Evolutionary conservation across 1,140 invertebrate species (phyloP).

Genomic region (Gonioctena quinquepunctata): DNA sequence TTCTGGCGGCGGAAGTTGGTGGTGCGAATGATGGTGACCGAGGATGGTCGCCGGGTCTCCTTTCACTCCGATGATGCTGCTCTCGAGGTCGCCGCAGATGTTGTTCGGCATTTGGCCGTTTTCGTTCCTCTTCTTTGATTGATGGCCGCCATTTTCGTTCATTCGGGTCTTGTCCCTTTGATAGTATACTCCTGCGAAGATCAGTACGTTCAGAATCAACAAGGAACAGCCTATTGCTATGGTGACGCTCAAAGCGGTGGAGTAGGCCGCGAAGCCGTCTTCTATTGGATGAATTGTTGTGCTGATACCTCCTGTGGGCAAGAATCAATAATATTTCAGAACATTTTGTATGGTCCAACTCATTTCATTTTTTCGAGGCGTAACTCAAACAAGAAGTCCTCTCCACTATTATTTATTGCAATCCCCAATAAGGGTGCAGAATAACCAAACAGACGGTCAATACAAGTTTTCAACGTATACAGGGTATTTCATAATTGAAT

Average conservation of each 20-base stretch:
- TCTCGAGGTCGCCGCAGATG: conserved; percentile 70
- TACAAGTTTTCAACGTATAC: too few relatives aligned
- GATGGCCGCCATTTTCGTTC: conserved; percentile 60
- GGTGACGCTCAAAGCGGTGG: conserved; percentile 86
- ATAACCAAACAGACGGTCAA: too few relatives aligned
- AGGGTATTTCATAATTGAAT: too few relatives aligned
- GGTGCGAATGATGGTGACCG: conserved; percentile 71
- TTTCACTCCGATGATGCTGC: conserved; percentile 57
- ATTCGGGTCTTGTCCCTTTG: conserved; percentile 83
- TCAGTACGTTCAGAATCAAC: conserved; percentile 86
- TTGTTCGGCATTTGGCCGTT: conserved; percentile 85
- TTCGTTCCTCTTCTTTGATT: conserved; percentile 75
- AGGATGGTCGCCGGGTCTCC: conserved; percentile 69
- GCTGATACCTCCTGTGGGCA: conserved; percentile 47
- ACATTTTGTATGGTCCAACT: too few relatives aligned
- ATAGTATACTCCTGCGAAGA: conserved; percentile 93
- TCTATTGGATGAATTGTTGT: conserved; percentile 68
- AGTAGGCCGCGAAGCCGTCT: conserved; percentile 85
- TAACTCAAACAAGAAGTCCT: too few relatives aligned
- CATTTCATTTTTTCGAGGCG: too few relatives aligned
- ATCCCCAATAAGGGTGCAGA: too few relatives aligned
- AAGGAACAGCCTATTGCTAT: conserved; percentile 93
- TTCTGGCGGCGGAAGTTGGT: conserved; percentile 76
- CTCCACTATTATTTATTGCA: too few relatives aligned
- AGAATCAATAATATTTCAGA: too few relatives aligned